phyloP scores from a whole-genome alignment of 2,113 vertebrate genomes.

The Alligator mississippiensis region DNA sequence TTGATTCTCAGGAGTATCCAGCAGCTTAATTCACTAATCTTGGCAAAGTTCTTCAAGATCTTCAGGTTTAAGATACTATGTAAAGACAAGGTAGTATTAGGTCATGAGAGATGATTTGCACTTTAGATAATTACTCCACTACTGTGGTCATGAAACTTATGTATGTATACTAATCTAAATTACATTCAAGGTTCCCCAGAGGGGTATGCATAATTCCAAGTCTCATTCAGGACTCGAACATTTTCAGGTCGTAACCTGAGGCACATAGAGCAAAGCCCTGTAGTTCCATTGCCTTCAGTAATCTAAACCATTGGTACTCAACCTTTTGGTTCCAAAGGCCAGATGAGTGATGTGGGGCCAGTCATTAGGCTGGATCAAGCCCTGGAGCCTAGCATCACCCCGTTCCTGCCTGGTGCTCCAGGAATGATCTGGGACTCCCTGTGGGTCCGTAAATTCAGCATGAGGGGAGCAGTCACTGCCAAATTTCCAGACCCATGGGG shows the following conservation, averaged over 20 bases:
- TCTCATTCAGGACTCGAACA: not conserved
- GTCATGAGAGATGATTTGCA: not conserved
- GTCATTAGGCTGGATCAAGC: too few species aligned
- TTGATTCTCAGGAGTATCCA: not conserved
- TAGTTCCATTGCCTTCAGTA: not conserved
- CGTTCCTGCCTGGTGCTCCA: too few species aligned
- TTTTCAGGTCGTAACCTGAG: not conserved
- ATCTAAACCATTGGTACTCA: too few species aligned
- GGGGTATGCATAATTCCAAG: not conserved
- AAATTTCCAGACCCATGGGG: too few species aligned
- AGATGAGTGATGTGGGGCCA: too few species aligned
- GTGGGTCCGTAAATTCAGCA: too few species aligned
- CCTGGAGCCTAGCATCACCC: too few species aligned
- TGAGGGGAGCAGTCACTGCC: too few species aligned
- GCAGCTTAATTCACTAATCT: not conserved
- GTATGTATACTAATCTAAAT: not conserved
- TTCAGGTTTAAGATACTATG: not conserved
- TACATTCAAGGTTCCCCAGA: not conserved
- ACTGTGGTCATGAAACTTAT: not conserved
- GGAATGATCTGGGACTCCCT: too few species aligned
- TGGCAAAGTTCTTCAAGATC: not conserved
- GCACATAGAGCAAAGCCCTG: not conserved
- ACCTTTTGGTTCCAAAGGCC: too few species aligned
- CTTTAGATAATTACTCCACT: not conserved
- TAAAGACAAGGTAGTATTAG: not conserved